Evolutionary conservation across 1,140 invertebrate species (phyloP).

Genomic region (Copidosoma floridanum): DNA sequence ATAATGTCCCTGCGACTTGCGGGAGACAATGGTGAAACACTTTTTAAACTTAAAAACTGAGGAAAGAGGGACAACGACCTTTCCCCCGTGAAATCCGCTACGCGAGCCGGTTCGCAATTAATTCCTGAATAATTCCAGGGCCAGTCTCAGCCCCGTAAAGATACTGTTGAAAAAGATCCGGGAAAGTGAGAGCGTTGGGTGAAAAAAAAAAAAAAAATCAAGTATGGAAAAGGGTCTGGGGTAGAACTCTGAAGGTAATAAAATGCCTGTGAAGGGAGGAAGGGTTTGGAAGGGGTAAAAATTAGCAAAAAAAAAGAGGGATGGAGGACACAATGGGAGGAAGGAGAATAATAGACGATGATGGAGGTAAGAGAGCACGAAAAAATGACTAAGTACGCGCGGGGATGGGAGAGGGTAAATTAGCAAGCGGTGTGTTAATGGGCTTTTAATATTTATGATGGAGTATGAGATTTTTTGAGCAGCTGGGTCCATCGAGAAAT

Average conservation of each 20-base stretch:
- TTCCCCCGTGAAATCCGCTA: too few species aligned
- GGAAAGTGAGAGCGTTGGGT: neutral
- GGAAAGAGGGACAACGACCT: too few species aligned
- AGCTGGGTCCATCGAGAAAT: too few species aligned
- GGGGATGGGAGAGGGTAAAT: neutral
- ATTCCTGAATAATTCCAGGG: conserved; percentile 13
- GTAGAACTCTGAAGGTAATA: neutral
- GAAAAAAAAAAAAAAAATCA: neutral
- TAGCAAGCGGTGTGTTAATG: conserved; percentile 7
- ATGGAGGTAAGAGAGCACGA: neutral
- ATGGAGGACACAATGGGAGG: neutral
- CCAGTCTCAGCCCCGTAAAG: neutral
- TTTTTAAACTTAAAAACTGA: too few species aligned
- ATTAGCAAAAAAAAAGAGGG: neutral
- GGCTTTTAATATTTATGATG: conserved; percentile 19
- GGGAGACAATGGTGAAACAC: too few species aligned
- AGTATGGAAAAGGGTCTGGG: neutral
- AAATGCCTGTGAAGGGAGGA: neutral
- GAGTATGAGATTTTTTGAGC: too few species aligned
- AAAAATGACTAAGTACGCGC: too few species aligned
- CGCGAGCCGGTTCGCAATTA: conserved; percentile 23
- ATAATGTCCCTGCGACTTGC: too few species aligned
- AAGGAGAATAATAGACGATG: neutral
- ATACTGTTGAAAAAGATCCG: neutral
- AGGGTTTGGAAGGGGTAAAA: neutral